Evolutionary conservation across 2,797 vertebrate species (phyloP).

Genomic region (Sebastes taczanowskii): DNA sequence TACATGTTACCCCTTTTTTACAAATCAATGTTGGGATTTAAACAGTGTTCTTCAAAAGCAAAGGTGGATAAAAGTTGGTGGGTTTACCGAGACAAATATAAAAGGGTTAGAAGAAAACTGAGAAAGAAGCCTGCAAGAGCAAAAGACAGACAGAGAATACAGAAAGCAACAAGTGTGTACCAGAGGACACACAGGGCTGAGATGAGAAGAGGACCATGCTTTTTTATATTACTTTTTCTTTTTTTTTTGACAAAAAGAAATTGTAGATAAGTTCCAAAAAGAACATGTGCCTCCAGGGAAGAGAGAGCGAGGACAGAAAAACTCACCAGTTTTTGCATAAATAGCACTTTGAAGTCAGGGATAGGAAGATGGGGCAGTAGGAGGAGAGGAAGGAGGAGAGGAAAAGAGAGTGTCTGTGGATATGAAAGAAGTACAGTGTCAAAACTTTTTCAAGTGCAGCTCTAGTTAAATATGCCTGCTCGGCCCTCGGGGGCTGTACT

Average conservation of each 20-base stretch:
- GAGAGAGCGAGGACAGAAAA: conserved; percentile 67
- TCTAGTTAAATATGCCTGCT: conserved; percentile 55
- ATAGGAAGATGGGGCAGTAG: conserved; percentile 32
- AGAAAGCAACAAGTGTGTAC: not conserved
- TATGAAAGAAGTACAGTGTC: conserved; percentile 63
- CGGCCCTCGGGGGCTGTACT: conserved; percentile 48
- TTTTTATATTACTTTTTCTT: not conserved
- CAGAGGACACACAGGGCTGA: not conserved
- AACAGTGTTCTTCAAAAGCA: not conserved
- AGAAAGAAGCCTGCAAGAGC: not conserved
- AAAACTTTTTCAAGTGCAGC: conserved; percentile 64
- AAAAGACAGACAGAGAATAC: not conserved
- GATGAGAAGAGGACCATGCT: not conserved
- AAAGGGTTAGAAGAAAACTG: not conserved
- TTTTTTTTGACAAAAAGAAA: conserved; percentile 15
- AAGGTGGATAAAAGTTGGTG: not conserved
- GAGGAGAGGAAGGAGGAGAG: conserved; percentile 8
- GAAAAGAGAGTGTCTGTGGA: conserved; percentile 18
- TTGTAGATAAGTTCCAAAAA: conserved; percentile 33
- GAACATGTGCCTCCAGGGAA: conserved; percentile 37
- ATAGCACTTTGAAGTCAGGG: conserved; percentile 85
- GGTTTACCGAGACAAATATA: not conserved
- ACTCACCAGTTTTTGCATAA: conserved; percentile 84
- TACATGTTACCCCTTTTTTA: too few relatives aligned
- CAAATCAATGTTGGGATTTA: not conserved